phyloP scores from a whole-genome alignment of 2,113 vertebrate species.

The Monarcha castaneiventris region DNA sequence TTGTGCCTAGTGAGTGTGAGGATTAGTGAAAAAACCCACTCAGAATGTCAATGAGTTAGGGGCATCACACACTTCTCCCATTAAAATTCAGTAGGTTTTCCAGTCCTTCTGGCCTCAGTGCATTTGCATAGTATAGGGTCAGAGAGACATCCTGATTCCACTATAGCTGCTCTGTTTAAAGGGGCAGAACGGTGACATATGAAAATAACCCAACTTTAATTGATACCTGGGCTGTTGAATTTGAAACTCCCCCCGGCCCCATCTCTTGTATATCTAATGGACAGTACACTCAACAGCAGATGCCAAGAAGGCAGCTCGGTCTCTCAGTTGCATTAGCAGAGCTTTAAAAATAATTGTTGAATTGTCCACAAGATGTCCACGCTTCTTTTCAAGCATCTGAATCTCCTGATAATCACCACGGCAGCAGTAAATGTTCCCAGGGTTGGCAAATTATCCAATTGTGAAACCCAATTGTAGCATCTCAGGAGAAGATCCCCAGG shows the following conservation, averaged over 20 bases:
- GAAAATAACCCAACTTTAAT: constrained; percentile 60
- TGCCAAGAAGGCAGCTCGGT: constrained; percentile 14
- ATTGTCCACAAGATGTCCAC: constrained; percentile 26
- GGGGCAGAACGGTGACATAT: constrained; percentile 38
- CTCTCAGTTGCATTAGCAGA: neutral
- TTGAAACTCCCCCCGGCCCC: constrained; percentile 37
- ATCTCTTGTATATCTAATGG: constrained; percentile 49
- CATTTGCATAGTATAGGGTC: constrained; percentile 62
- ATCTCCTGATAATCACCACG: neutral
- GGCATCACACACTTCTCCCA: neutral
- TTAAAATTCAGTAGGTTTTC: constrained; percentile 59
- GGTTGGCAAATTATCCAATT: neutral
- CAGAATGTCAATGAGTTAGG: constrained; percentile 31
- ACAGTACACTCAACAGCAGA: constrained; percentile 16
- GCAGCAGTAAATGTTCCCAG: neutral
- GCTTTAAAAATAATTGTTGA: constrained; percentile 17
- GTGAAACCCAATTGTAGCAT: neutral
- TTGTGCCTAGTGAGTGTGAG: constrained; percentile 12
- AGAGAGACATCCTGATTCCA: constrained; percentile 35
- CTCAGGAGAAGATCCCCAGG: neutral
- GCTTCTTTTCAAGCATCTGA: neutral
- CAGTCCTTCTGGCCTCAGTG: neutral
- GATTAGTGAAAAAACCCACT: constrained; percentile 18
- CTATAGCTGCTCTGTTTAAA: constrained; percentile 5
- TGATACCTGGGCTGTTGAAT: constrained; percentile 49